A percentile compares a stretch with the other conserved stretches of the same genome.
phyloP scores from a whole-genome alignment of 2,113 vertebrate genomes.

The Opisthocomus hoazin region DNA sequence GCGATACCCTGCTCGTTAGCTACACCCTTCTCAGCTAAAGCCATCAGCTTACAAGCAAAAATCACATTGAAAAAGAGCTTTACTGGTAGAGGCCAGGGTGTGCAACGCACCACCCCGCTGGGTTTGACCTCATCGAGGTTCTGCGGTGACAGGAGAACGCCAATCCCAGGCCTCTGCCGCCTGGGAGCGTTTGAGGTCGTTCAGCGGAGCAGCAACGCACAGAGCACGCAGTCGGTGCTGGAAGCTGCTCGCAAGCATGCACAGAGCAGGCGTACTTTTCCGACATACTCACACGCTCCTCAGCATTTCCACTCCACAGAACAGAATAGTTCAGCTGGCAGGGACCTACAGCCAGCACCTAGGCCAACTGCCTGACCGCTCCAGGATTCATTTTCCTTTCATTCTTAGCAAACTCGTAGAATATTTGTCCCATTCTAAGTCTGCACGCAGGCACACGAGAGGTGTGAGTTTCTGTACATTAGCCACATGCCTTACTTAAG shows the following conservation, averaged over 20 bases:
- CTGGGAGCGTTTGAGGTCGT: neutral
- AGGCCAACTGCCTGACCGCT: neutral
- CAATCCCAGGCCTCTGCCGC: neutral
- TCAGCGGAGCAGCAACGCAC: neutral
- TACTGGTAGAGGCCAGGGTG: accelerated
- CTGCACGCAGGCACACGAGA: neutral
- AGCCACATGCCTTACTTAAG: neutral
- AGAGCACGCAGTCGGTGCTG: neutral
- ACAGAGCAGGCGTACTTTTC: no score
- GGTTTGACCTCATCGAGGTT: neutral
- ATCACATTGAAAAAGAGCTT: neutral
- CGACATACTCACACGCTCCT: neutral
- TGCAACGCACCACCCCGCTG: neutral
- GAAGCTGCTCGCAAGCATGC: no score
- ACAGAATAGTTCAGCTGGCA: neutral
- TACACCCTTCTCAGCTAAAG: neutral
- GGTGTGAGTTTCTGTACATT: accelerated
- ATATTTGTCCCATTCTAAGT: neutral
- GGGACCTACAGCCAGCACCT: accelerated
- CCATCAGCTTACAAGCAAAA: neutral
- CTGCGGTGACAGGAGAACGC: accelerated
- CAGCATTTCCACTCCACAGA: neutral
- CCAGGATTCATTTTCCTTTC: neutral
- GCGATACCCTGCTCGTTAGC: accelerated
- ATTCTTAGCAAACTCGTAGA: neutral